Conservation (phyloP, 2,113 vertebrate species). For the Phyllostomus discolor region DNA sequence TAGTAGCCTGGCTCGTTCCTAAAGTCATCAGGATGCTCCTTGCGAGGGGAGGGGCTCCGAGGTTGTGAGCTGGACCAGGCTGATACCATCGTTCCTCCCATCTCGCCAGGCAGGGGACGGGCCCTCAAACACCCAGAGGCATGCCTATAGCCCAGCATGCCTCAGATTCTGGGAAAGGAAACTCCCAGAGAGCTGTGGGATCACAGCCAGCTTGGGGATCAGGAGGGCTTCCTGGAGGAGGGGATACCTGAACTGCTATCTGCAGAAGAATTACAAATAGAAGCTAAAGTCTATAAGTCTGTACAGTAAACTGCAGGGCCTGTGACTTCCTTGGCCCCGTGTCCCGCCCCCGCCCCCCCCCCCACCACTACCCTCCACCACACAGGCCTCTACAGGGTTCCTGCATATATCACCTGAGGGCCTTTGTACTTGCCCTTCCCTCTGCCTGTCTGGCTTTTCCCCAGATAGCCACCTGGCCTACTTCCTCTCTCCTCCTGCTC, state of each 20-base stretch:
- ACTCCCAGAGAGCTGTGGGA: background rate
- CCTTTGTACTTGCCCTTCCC: background rate
- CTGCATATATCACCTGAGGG: no score
- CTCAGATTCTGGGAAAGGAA: background rate
- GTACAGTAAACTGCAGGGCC: background rate
- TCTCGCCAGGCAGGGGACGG: background rate
- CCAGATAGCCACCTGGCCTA: no score
- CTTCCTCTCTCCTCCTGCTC: background rate
- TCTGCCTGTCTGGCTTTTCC: background rate
- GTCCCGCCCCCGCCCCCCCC: no score
- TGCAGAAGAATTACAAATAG: background rate
- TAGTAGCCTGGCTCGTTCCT: background rate
- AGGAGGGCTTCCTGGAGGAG: background rate
- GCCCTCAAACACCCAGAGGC: background rate
- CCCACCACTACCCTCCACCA: background rate
- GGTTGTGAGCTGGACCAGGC: background rate
- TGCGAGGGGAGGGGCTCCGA: background rate
- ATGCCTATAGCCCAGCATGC: rapidly evolving
- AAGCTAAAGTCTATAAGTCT: background rate
- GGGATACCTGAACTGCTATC: background rate
- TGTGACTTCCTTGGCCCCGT: rapidly evolving
- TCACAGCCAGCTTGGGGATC: background rate
- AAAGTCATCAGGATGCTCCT: background rate
- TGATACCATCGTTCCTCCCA: no score
- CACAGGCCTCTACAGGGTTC: background rate